These are phyloP conservation scores for Silvanus unidentatus DNA, from an alignment of 2,888 invertebrate genomes.

Conservation along the genomic window DNA sequence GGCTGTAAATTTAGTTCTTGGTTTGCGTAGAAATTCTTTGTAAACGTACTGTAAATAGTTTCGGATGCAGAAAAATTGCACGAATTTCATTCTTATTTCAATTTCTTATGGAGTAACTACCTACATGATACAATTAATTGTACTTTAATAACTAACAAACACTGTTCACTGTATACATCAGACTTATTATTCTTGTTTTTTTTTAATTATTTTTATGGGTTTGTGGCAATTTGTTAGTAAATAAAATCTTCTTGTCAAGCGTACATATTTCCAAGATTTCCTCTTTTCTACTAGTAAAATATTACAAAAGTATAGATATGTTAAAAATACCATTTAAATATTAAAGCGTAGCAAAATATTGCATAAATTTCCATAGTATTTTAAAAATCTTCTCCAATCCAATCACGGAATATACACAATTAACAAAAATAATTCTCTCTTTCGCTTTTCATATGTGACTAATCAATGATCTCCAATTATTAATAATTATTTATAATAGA, in stretches of 20 bases:
- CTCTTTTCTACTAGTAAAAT: neutral
- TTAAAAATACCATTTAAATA: slow-evolving; percentile 22
- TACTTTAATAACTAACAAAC: slow-evolving; percentile 24
- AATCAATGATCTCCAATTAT: too few relatives aligned
- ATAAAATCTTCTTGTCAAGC: slow-evolving; percentile 19
- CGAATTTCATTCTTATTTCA: too few relatives aligned
- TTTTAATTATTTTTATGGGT: slow-evolving; percentile 11
- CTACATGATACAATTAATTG: slow-evolving; percentile 12
- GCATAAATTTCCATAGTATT: slow-evolving; percentile 15
- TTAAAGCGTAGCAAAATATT: slow-evolving; percentile 31
- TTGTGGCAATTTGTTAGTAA: slow-evolving; percentile 17
- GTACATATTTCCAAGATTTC: slow-evolving; percentile 14
- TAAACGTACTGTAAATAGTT: neutral
- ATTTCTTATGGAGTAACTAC: neutral
- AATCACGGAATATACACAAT: too few relatives aligned
- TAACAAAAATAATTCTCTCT: too few relatives aligned
- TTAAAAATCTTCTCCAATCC: slow-evolving; percentile 3
- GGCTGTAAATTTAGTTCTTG: too few relatives aligned
- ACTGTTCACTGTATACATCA: slow-evolving; percentile 21
- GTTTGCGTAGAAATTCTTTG: slow-evolving; percentile 1
- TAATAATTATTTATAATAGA: too few relatives aligned
- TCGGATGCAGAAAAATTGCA: too few relatives aligned
- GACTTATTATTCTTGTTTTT: slow-evolving; percentile 19
- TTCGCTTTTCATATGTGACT: too few relatives aligned
- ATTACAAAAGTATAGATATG: slow-evolving; percentile 24